Percentiles rank a stretch among this genome's conserved stretches.
These are phyloP conservation scores for Drosophila trapezifrons DNA, from an alignment of 1,140 invertebrate genomes.

Conservation along the genomic window DNA sequence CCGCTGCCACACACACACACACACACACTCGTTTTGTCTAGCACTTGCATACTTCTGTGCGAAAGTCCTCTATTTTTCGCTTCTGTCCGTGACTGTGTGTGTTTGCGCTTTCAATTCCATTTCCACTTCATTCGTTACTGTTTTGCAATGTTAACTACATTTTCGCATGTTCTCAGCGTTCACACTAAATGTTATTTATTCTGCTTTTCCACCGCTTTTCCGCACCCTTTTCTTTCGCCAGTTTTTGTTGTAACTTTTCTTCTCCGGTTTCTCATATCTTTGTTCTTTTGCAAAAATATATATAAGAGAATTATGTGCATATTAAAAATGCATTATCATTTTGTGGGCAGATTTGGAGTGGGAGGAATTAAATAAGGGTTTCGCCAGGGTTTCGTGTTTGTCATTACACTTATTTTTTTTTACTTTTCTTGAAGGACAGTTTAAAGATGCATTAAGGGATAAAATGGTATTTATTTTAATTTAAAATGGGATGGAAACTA, in stretches of 20 bases:
- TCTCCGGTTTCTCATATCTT: conserved; percentile 21
- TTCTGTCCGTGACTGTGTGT: conserved; percentile 24
- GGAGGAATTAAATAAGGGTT: conserved; percentile 17
- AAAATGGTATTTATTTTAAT: background rate
- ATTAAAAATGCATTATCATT: conserved; percentile 74
- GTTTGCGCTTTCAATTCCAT: conserved; percentile 57
- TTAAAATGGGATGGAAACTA: background rate
- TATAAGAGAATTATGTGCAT: conserved; percentile 70
- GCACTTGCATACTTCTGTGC: conserved; percentile 67
- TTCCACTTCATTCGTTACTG: conserved; percentile 79
- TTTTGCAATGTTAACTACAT: conserved; percentile 81
- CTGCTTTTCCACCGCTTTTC: conserved; percentile 16
- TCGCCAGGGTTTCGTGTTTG: background rate
- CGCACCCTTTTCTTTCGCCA: conserved; percentile 2
- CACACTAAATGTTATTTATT: conserved; percentile 61
- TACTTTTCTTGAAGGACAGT: conserved; percentile 30
- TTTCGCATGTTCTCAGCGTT: conserved; percentile 66
- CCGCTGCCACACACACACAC: background rate
- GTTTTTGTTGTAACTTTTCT: conserved; percentile 33
- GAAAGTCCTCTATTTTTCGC: conserved; percentile 26
- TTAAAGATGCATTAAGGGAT: background rate
- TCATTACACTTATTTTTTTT: background rate
- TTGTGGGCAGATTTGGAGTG: conserved; percentile 8
- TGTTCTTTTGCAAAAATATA: conserved; percentile 36
- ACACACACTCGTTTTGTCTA: conserved; percentile 51